These are phyloP conservation scores for Drosophila pallidifrons DNA, from an alignment of 1,140 invertebrate species.

Conservation along the genomic window DNA sequence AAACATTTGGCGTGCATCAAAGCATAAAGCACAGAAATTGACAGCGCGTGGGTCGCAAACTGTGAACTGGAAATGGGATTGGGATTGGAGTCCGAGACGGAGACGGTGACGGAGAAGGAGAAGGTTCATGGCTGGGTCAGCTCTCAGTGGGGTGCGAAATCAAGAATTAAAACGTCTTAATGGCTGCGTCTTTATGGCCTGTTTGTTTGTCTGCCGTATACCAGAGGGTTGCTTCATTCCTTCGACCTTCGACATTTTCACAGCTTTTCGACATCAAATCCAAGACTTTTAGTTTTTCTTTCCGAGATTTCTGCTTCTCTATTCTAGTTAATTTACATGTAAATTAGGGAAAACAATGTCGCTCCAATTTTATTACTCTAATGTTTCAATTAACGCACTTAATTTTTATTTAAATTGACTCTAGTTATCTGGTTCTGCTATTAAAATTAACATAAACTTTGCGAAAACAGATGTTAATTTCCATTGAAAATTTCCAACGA, in stretches of 20 bases:
- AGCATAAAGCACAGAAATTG: conserved; percentile 65
- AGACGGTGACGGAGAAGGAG: background rate
- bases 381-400: conserved; percentile 80
- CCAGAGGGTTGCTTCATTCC: conserved; percentile 29
- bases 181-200: conserved; percentile 74
- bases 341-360: conserved; percentile 80
- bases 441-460: conserved; percentile 20
- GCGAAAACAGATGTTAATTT: background rate
- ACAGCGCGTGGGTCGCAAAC: conserved; percentile 64
- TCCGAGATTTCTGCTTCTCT: conserved; percentile 54
- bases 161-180: conserved; percentile 84
- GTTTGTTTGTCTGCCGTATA: conserved; percentile 26
- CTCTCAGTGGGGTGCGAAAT: conserved; percentile 75
- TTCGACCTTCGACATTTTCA: conserved; percentile 7
- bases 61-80: conserved; percentile 42
- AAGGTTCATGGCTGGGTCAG: conserved; percentile 21
- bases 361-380: conserved; percentile 48
- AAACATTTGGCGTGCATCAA: conserved; percentile 43
- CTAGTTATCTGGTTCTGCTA: background rate
- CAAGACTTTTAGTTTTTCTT: conserved; percentile 10
- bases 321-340: conserved; percentile 77
- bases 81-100: conserved; percentile 1
- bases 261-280: conserved; percentile 3
- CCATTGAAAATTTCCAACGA: background rate
- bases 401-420: conserved; percentile 56